Conservation (phyloP, 2,797 vertebrate species). For the Cossypha polioptera region DNA sequence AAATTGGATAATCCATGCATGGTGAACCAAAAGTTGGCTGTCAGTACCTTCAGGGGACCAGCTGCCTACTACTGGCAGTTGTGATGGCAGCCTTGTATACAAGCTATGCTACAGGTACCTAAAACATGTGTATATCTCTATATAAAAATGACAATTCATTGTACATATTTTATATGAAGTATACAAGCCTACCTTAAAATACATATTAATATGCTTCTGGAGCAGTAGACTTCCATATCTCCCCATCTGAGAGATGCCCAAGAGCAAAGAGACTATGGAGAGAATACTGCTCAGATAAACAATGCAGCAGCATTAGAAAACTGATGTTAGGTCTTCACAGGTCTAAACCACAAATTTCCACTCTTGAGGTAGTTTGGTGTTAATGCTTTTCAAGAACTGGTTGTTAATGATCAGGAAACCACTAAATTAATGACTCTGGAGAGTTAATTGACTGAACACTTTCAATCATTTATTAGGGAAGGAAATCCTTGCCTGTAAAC, state of each 20-base stretch:
- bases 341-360: background rate
- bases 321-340: background rate
- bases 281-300: background rate
- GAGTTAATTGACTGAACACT: constrained; percentile 17
- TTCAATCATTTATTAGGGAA: constrained; percentile 39
- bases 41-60: background rate
- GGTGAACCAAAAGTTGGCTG: background rate
- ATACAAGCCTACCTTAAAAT: background rate
- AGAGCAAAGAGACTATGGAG: background rate
- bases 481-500: constrained; percentile 39
- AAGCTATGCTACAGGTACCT: background rate
- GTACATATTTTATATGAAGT: background rate
- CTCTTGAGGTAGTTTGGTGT: background rate
- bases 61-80: background rate
- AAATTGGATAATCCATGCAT: background rate
- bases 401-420: background rate
- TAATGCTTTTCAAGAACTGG: background rate
- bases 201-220: background rate
- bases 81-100: background rate
- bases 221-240: background rate
- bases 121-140: background rate
- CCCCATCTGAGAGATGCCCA: background rate
- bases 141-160: background rate
- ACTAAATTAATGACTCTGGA: background rate
- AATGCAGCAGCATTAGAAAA: background rate